Evolutionary conservation across 2,797 vertebrate genomes (phyloP).

Genomic region (Mycteria americana): DNA sequence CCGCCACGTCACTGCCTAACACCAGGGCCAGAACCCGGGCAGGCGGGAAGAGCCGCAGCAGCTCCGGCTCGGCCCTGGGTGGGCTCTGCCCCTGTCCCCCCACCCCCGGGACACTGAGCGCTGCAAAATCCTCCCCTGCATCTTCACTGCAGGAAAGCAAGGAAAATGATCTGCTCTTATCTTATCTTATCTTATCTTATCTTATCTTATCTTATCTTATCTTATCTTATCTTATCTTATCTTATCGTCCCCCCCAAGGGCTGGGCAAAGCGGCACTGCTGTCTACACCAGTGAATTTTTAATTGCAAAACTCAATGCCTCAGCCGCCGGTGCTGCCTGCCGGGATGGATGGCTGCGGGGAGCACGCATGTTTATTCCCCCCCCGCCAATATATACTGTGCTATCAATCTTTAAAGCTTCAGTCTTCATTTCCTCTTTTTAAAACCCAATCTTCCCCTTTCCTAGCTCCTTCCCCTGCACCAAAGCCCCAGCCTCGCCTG

Average conservation of each 20-base stretch:
- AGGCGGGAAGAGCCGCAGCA: background rate
- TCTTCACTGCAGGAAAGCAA: background rate
- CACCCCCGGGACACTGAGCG: fast-evolving
- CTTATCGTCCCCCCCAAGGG: background rate
- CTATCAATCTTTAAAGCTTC: background rate
- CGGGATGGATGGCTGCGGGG: background rate
- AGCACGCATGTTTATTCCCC: background rate
- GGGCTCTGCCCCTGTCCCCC: background rate
- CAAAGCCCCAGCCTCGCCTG: background rate
- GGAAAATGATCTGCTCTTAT: background rate
- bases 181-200: too few relatives aligned
- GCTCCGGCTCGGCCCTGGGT: background rate
- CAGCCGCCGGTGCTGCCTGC: background rate
- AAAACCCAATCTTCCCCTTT: background rate
- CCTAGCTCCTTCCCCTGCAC: background rate
- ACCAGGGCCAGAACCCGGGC: background rate
- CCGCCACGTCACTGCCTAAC: background rate
- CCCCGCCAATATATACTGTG: background rate
- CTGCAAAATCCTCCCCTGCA: background rate
- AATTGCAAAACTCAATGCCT: background rate
- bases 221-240: background rate
- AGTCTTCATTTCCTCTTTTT: background rate
- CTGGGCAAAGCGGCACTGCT: background rate
- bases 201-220: background rate
- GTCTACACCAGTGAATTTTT: background rate